Evolutionary conservation across 1,140 invertebrate genomes (phyloP), one percentile per base, ranked within the genome.

Genomic region (Drosophila prosaltans): DNA sequence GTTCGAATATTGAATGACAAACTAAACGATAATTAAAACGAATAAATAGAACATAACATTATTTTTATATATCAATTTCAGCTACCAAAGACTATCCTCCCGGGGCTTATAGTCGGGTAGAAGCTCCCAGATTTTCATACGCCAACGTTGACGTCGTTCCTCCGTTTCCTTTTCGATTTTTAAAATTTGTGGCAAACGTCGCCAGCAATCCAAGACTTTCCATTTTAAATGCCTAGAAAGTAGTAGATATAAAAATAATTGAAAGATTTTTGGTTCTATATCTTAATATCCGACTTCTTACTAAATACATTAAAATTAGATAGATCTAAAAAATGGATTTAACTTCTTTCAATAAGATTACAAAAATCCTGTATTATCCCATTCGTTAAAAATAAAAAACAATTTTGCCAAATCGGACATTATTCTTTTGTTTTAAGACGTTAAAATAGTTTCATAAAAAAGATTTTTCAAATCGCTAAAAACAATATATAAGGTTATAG

Each of bases 71-170:
- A 48, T 28, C 93, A 89, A 21, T 93, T 1, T 55, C 0, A 90
- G 21, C 65, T 89, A 89, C 84, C 84, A 89, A 8, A 89, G 60
- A 41, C 84, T 90, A 21, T 89, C 81, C 63, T 93, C 93, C 24
- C 77, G 59, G 2, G 94, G 94, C 36, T 92, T 92, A 78, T 94
- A 95, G 83, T 95, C 94, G 2, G 95, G 95, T 41, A 95, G 86
- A 24, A 95, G 93, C 91, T 95, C 93, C 89, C 94, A 93, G 9
- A 95, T 95, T 92, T 95, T 95, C 79, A 94, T 88, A 36, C 95
- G 92, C 95, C 95, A 95, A 81, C 93, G 94, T 67, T 93, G 92
- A 80, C 95, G 95, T 63, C 94, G 93, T 57, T 93, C 93, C 70
- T 95, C 94, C 48, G 95, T 95, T 69, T 95, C 94, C 78, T 94